Evolutionary conservation across 2,113 vertebrate species (phyloP).

Genomic region (Carassius gibelio): DNA sequence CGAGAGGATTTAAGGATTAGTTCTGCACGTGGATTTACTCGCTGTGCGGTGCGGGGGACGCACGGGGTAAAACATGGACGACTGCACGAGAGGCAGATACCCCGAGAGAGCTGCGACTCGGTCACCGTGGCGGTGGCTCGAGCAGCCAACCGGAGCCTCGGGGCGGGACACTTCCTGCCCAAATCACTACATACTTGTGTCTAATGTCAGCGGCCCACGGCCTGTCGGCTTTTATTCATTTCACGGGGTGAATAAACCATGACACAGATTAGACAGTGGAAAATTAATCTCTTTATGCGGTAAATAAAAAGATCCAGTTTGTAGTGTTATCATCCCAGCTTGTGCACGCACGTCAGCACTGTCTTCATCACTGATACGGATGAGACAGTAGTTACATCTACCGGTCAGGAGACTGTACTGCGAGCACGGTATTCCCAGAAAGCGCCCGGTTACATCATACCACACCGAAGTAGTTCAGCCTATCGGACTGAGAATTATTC

Average conservation of each 20-base stretch:
- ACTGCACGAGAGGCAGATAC: slow-evolving; percentile 53
- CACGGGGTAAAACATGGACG: slow-evolving; percentile 75
- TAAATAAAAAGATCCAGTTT: slow-evolving; percentile 36
- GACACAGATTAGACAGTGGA: slow-evolving; percentile 43
- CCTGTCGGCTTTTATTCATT: background rate
- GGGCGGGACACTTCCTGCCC: slow-evolving; percentile 31
- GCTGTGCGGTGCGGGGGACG: slow-evolving; percentile 62
- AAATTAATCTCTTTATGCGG: slow-evolving; percentile 35
- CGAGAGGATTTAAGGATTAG: slow-evolving; percentile 79
- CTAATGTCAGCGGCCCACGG: slow-evolving; percentile 9
- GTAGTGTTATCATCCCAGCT: slow-evolving; percentile 34
- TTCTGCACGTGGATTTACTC: slow-evolving; percentile 74
- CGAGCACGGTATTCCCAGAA: slow-evolving; percentile 41
- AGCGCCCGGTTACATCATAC: slow-evolving; percentile 42
- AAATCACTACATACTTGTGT: background rate
- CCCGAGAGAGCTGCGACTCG: slow-evolving; percentile 50
- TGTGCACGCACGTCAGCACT: too few species aligned
- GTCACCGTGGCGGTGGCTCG: slow-evolving; percentile 50
- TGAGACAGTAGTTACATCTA: slow-evolving; percentile 43
- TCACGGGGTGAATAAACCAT: slow-evolving; percentile 25
- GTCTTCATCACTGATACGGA: slow-evolving; percentile 34
- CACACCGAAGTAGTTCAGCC: background rate
- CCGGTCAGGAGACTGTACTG: slow-evolving; percentile 24
- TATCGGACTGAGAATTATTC: background rate
- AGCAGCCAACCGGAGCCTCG: slow-evolving; percentile 23